Percentiles rank a stretch among this genome's conserved stretches.
Evolutionary conservation across 2,113 vertebrate genomes (phyloP).

Genomic region (Trichechus manatus): DNA sequence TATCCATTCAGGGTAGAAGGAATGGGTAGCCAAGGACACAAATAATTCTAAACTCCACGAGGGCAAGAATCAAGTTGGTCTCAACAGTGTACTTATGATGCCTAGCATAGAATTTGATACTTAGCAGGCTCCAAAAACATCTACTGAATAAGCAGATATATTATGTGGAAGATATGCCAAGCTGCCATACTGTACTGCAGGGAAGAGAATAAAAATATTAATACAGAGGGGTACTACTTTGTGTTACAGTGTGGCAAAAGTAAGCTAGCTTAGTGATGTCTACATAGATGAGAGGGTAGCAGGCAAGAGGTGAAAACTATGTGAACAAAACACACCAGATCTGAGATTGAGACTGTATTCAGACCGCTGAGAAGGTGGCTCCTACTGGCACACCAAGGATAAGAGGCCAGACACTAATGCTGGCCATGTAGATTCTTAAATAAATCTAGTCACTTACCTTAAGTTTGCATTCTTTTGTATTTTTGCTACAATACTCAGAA

Average conservation of each 20-base stretch:
- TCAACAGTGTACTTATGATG: neutral
- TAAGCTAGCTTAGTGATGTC: neutral
- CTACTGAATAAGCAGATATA: neutral
- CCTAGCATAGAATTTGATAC: neutral
- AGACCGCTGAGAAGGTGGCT: neutral
- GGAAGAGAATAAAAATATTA: neutral
- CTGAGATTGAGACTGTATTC: neutral
- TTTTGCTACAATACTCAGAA: neutral
- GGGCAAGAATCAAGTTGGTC: neutral
- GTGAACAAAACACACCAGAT: conserved; percentile 2
- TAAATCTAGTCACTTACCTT: neutral
- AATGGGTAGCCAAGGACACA: neutral
- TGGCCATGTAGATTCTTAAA: neutral
- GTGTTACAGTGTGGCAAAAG: neutral
- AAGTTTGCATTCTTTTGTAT: neutral
- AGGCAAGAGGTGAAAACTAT: neutral
- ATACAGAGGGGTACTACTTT: neutral
- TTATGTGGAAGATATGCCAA: neutral
- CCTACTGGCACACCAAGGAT: neutral
- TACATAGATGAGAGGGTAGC: neutral
- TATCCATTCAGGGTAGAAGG: neutral
- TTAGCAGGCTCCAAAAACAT: neutral
- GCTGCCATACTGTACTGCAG: neutral
- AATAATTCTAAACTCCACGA: neutral
- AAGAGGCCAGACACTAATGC: neutral